Conservation (phyloP, 2,888 invertebrate genomes). For the Zaprionus bogoriensis region DNA sequence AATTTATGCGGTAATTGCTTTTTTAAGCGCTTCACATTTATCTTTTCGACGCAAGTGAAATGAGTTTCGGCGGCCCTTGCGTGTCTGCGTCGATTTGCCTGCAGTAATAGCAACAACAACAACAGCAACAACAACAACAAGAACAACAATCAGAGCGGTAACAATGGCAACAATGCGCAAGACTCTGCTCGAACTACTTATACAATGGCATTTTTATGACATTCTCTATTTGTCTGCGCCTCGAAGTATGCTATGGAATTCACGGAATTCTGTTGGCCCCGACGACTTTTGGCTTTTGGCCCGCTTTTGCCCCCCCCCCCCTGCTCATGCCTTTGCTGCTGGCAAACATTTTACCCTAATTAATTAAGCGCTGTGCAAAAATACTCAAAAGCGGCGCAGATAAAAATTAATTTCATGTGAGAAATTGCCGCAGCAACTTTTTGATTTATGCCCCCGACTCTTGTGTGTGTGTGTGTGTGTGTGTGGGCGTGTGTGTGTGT, state of each 20-base stretch:
- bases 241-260: conserved; percentile 57
- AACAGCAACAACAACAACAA: conserved; percentile 30
- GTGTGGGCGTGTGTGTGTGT: not conserved
- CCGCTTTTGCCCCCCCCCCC: not conserved
- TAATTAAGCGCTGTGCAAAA: conserved; percentile 56
- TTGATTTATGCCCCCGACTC: conserved; percentile 41
- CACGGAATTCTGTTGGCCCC: conserved; percentile 1
- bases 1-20: conserved; percentile 81
- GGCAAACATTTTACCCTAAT: conserved; percentile 58
- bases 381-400: conserved; percentile 48
- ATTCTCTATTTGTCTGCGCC: conserved; percentile 52
- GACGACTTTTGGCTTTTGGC: conserved; percentile 29
- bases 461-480: conserved; percentile 11
- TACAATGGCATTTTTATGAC: conserved; percentile 77
- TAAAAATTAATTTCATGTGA: conserved; percentile 60
- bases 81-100: conserved; percentile 67
- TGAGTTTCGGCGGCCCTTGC: conserved; percentile 61
- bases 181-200: conserved; percentile 62
- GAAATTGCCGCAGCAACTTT: conserved; percentile 48
- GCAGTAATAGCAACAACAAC: conserved; percentile 43
- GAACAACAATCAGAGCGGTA: conserved; percentile 41
- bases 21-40: conserved; percentile 79
- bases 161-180: conserved; percentile 64
- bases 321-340: conserved; percentile 1
- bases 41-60: conserved; percentile 77